Evolutionary conservation across 2,888 invertebrate genomes (phyloP).

Genomic region (Crossocerus cetratus): DNA sequence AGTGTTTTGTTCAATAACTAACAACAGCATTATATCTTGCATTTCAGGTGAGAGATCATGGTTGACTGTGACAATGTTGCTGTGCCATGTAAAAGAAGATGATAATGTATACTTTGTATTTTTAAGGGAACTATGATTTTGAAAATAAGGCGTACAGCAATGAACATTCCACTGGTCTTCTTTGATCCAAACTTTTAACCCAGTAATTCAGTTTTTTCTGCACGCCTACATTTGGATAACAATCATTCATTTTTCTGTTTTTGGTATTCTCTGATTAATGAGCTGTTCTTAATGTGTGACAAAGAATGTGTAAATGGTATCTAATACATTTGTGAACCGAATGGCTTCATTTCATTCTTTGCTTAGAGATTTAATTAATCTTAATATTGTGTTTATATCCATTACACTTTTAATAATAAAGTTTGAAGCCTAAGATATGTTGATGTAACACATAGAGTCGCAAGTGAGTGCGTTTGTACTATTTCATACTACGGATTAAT

Average conservation of each 20-base stretch:
- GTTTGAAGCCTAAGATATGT: no score
- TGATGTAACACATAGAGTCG: no score
- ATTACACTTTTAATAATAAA: not conserved
- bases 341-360: slow-evolving; percentile 21
- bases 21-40: slow-evolving; percentile 1
- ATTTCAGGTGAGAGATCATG: slow-evolving; percentile 15
- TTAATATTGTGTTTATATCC: slow-evolving; percentile 13
- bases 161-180: slow-evolving; percentile 19
- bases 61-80: slow-evolving; percentile 1
- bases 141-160: slow-evolving; percentile 9
- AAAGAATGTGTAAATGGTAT: not conserved
- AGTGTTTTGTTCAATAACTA: slow-evolving; percentile 4
- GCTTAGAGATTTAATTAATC: slow-evolving; percentile 26
- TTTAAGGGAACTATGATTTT: slow-evolving; percentile 6
- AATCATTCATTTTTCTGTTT: no score
- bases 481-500: no score
- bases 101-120: slow-evolving; percentile 7
- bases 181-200: slow-evolving; percentile 8
- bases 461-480: no score
- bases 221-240: no score
- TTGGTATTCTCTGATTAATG: not conserved
- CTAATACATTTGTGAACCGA: not conserved
- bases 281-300: slow-evolving; percentile 1
- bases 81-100: slow-evolving; percentile 10
- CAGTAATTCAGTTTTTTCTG: no score